These are phyloP conservation scores for Sebastes diaconus DNA, from an alignment of 2,797 vertebrate species.

Conservation along the genomic window DNA sequence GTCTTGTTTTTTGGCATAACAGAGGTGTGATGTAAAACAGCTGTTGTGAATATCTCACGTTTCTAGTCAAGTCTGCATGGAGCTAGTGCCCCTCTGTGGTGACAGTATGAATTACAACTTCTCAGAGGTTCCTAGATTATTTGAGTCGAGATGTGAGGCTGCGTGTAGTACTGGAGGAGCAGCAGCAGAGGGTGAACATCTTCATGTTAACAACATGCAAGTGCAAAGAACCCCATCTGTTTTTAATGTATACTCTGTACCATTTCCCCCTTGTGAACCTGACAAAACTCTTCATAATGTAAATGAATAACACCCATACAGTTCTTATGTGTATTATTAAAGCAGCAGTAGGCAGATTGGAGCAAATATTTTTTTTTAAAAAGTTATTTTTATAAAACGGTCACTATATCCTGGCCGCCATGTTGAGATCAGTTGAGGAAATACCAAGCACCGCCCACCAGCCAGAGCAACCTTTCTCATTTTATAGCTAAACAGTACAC, in stretches of 20 bases:
- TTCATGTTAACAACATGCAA: neutral
- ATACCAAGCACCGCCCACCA: no score
- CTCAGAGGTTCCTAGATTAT: neutral
- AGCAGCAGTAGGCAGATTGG: neutral
- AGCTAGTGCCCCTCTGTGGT: neutral
- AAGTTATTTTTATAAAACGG: no score
- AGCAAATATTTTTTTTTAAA: no score
- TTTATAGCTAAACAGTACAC: no score
- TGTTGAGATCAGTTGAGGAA: no score
- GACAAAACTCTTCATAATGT: neutral
- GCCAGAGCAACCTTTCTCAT: no score
- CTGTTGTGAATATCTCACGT: neutral
- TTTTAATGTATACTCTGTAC: neutral
- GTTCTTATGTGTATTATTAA: neutral
- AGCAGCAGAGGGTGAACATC: slow-evolving; percentile 27
- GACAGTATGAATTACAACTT: neutral
- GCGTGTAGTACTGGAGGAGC: neutral
- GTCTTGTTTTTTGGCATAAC: neutral
- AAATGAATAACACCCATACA: neutral
- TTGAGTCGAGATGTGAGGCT: neutral
- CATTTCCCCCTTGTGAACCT: neutral
- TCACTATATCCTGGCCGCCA: no score
- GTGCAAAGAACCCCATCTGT: neutral
- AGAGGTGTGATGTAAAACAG: neutral
- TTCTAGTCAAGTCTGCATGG: neutral